Evolutionary conservation across 2,888 invertebrate genomes (phyloP).

Genomic region (Pycnomerus fuliginosus): DNA sequence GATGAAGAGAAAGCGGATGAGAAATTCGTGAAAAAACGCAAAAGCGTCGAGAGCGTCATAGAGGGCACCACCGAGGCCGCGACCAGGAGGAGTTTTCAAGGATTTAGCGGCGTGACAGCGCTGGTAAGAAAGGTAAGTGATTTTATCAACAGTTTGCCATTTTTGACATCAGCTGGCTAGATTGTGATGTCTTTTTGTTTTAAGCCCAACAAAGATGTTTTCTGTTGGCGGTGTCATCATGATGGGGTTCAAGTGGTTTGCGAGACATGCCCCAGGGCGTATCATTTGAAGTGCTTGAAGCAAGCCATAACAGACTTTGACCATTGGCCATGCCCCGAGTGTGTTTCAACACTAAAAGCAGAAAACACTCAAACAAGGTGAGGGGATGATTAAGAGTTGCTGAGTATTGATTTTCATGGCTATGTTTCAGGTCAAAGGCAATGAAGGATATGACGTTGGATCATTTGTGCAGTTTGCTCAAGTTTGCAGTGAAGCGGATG

Average conservation of each 20-base stretch:
- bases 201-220: constrained; percentile 65
- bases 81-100: constrained; percentile 29
- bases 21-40: constrained; percentile 8
- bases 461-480: constrained; percentile 75
- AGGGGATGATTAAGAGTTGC: constrained; percentile 15
- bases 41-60: constrained; percentile 27
- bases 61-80: constrained; percentile 33
- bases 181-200: constrained; percentile 23
- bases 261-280: constrained; percentile 81
- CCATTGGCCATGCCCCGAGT: constrained; percentile 88
- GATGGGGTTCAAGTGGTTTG: constrained; percentile 67
- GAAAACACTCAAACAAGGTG: constrained; percentile 72
- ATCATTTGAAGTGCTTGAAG: constrained; percentile 76
- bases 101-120: constrained; percentile 27
- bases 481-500: constrained; percentile 79
- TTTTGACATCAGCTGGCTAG: too few species aligned
- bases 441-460: constrained; percentile 73
- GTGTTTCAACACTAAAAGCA: constrained; percentile 69
- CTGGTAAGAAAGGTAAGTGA: constrained; percentile 34
- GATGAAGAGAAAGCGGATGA: too few species aligned
- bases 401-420: too few species aligned
- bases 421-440: constrained; percentile 53
- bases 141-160: too few species aligned
- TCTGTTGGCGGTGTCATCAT: constrained; percentile 91
- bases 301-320: constrained; percentile 53